phyloP scores from a whole-genome alignment of 2,113 vertebrate species.

The human region GRCh38 chr18:61455501-61456000 shows the following conservation, averaged over 20 bases:
- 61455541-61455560: not conserved
- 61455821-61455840: not conserved
- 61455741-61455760: not conserved
- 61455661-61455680: not conserved
- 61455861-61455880: conserved; percentile 33
- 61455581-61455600: not conserved
- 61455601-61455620: not conserved
- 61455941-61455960: not conserved
- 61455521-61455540: not conserved
- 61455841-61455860: not conserved
- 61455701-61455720: not conserved
- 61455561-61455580: not conserved
- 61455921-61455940: not conserved
- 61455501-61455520: not conserved
- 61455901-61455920: not conserved
- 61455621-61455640: not conserved
- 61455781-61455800: not conserved
- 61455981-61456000: not conserved
- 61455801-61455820: not conserved
- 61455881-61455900: conserved; percentile 22
- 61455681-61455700: not conserved
- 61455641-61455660: not conserved
- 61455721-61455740: not conserved
- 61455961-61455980: conserved; percentile 11
- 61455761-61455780: not conserved